Percentiles rank a stretch among this genome's conserved stretches.
These are phyloP conservation scores for Drosophila prolongata DNA, from an alignment of 2,888 invertebrate genomes.

Conservation along the genomic window DNA sequence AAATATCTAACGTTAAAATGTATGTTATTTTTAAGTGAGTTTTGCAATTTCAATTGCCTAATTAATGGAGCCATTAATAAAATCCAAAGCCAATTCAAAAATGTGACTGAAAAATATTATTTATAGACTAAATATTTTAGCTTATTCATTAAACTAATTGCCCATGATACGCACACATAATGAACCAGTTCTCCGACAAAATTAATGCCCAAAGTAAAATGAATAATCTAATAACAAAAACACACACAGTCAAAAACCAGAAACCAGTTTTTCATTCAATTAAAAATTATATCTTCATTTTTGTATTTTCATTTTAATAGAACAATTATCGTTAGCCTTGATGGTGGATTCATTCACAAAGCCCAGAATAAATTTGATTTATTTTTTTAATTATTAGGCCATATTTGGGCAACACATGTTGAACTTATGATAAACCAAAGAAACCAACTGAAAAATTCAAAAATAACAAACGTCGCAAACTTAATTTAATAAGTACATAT, in stretches of 20 bases:
- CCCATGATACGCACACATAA: background rate
- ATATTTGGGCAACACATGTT: background rate
- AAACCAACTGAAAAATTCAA: too few species aligned
- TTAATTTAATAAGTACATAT: too few species aligned
- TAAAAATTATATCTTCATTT: conserved; percentile 4
- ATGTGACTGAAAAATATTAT: background rate
- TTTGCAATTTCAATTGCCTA: too few species aligned
- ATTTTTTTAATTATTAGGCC: background rate
- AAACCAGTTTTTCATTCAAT: conserved; percentile 18
- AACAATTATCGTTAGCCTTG: conserved; percentile 41
- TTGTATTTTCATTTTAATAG: conserved; percentile 8
- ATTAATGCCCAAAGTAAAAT: conserved; percentile 2
- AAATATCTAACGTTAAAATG: too few species aligned
- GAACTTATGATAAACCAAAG: background rate
- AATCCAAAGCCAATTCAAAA: background rate
- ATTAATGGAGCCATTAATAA: background rate
- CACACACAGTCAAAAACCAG: background rate
- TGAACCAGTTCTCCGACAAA: conserved; percentile 24
- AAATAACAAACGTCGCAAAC: too few species aligned
- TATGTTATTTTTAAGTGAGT: too few species aligned
- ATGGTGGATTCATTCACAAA: conserved; percentile 26
- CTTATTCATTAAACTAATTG: conserved; percentile 18
- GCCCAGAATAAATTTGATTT: conserved; percentile 2
- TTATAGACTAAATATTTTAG: background rate
- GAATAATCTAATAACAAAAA: conserved; percentile 16